Conservation (phyloP, 2,797 vertebrate species). For the Rhinogobio ventralis region DNA sequence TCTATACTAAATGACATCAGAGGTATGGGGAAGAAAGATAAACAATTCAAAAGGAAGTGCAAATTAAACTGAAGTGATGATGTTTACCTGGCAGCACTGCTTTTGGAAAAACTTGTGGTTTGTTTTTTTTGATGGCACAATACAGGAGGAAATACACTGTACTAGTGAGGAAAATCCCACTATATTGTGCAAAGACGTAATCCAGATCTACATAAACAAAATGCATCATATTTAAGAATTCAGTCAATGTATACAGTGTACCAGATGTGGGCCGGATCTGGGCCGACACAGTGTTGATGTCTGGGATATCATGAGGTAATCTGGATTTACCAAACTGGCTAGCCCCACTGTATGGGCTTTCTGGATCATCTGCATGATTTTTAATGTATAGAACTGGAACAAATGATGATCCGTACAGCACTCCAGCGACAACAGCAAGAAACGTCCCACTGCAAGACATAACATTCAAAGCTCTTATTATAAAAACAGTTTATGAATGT, state of each 20-base stretch:
- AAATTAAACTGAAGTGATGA: not conserved
- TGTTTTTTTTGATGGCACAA: slow-evolving; percentile 82
- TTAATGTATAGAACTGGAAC: slow-evolving; percentile 88
- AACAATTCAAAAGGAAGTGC: not conserved
- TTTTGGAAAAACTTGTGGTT: slow-evolving; percentile 79
- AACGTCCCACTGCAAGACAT: slow-evolving; percentile 75
- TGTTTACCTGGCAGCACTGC: slow-evolving; percentile 83
- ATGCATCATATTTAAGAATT: not conserved
- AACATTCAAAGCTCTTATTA: not conserved
- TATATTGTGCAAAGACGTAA: slow-evolving; percentile 87
- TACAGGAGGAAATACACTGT: slow-evolving; percentile 85
- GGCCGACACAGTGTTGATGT: too few relatives aligned
- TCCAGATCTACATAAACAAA: slow-evolving; percentile 79
- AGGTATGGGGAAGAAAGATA: not conserved
- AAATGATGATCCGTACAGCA: slow-evolving; percentile 84
- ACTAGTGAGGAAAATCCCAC: slow-evolving; percentile 87
- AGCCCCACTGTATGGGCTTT: slow-evolving; percentile 75
- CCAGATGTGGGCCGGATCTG: too few relatives aligned
- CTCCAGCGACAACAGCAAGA: slow-evolving; percentile 80
- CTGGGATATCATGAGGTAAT: not conserved
- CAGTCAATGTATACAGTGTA: not conserved
- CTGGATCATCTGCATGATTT: slow-evolving; percentile 80
- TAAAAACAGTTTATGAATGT: not conserved
- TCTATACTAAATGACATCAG: not conserved
- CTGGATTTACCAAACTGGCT: slow-evolving; percentile 83